Conservation (phyloP, 2,888 invertebrate genomes). For the Acrobasis repandana region DNA sequence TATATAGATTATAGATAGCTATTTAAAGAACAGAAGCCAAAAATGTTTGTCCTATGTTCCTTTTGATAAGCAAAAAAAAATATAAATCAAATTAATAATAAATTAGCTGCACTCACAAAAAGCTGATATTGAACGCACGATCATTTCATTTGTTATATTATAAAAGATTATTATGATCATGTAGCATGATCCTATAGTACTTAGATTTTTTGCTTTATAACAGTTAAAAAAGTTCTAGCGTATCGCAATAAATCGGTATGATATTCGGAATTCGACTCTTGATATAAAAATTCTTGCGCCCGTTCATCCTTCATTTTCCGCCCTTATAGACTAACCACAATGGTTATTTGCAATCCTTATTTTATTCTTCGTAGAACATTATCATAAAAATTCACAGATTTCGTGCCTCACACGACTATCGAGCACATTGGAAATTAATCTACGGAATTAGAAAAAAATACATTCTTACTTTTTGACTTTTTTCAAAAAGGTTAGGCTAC, state of each 20-base stretch:
- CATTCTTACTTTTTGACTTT: no score
- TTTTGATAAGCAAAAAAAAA: neutral
- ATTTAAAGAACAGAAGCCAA: no score
- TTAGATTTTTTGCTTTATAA: slow-evolving; percentile 6
- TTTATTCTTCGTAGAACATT: no score
- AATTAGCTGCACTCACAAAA: neutral
- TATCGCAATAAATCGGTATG: slow-evolving; percentile 4
- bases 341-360: no score
- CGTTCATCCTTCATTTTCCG: neutral
- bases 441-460: no score
- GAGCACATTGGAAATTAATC: no score
- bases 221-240: slow-evolving; percentile 1
- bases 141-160: neutral
- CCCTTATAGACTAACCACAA: neutral
- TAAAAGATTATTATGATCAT: neutral
- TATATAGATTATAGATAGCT: no score
- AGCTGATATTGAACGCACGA: neutral
- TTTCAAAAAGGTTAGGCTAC: no score
- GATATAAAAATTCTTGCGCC: neutral
- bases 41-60: neutral
- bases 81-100: neutral
- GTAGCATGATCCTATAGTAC: neutral
- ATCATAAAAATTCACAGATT: no score
- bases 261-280: slow-evolving; percentile 9
- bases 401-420: no score